Base-by-base conservation (phyloP, 1,140 invertebrate species). In the Monomorium pharaonis region DNA sequence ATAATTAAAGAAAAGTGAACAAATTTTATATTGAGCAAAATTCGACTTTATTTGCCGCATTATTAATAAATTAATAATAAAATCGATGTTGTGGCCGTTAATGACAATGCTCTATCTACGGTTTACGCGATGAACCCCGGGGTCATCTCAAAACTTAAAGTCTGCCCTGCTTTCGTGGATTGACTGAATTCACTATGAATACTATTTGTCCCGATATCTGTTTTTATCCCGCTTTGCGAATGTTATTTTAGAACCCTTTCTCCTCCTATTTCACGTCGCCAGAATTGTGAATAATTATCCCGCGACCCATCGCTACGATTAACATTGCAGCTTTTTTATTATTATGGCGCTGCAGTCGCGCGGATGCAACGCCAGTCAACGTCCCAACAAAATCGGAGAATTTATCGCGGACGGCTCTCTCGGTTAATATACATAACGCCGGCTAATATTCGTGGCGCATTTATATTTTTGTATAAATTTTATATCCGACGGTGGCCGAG, bases 401-500 rank as follows among this genome's bases (percentile, higher is more conserved):
- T 67, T 78, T 67, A 78, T 78, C 76, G 62, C 76, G 44, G n/a
- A 51, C 62, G 30, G 76, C 76, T 78, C 76, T 69, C 76, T 69
- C 76, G 30, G 76, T 78, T 78, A 78, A 78, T 67, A 51, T 78
- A 78, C 60, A 24, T 78, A 78, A 78, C 76, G 60, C 42, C 30
- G 42, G 76, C 60, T 78, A 78, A 78, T 78, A 78, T 51, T 78
- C 74, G 69, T 75, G 14, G 33, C 44, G 77, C 77, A n/a, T 54
- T 81, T 83, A 67, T 74, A 83, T 60, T 74, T 83, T 83, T 74
- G 67, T 74, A 83, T 83, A 83, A 83, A 83, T 83, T 83, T 83
- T 83, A 72, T 24, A 74, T 72, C 67, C 51, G 67, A 83, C 51
- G 18, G 42, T 54, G 51, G 37, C 54, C 78, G 78, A 83, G 18